phyloP scores from a whole-genome alignment of 2,113 vertebrate genomes.

The Tupaia chinensis region DNA sequence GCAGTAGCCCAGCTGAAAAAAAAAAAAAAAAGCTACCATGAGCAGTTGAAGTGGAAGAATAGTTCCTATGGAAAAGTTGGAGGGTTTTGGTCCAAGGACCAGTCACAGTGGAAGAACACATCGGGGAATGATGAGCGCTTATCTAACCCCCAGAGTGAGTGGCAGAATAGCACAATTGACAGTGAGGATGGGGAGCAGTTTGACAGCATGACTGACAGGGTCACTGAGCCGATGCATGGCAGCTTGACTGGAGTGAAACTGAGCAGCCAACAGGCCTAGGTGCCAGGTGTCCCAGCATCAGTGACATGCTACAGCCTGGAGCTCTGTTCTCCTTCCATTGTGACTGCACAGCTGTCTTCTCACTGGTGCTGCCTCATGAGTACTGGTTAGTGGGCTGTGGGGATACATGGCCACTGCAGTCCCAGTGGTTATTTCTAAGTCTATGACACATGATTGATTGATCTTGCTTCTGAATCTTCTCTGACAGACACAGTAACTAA shows the following conservation, averaged over 20 bases:
- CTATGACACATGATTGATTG: constrained; percentile 62
- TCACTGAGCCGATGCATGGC: constrained; percentile 89
- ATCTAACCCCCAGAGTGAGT: constrained; percentile 88
- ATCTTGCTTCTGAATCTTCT: constrained; percentile 76
- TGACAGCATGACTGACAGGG: constrained; percentile 86
- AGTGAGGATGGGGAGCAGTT: constrained; percentile 90
- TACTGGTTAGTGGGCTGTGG: constrained; percentile 62
- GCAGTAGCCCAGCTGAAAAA: too few relatives aligned
- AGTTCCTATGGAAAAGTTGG: too few relatives aligned
- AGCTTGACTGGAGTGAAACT: constrained; percentile 89
- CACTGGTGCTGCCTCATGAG: constrained; percentile 82
- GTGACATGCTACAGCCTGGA: background rate
- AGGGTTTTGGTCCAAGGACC: constrained; percentile 92
- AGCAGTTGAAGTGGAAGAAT: too few relatives aligned
- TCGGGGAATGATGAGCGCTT: constrained; percentile 88
- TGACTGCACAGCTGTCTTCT: constrained; percentile 77
- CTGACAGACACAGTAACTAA: constrained; percentile 84
- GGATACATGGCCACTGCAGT: constrained; percentile 54
- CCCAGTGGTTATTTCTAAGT: constrained; percentile 66
- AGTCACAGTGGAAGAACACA: constrained; percentile 88
- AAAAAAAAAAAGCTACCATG: too few relatives aligned
- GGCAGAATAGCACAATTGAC: constrained; percentile 91
- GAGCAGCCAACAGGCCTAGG: constrained; percentile 91
- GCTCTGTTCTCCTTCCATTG: constrained; percentile 74
- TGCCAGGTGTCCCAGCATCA: background rate